Evolutionary conservation across 1,140 invertebrate genomes (phyloP), one percentile per base, ranked within the genome.

Genomic region (Hirudo medicinalis): DNA sequence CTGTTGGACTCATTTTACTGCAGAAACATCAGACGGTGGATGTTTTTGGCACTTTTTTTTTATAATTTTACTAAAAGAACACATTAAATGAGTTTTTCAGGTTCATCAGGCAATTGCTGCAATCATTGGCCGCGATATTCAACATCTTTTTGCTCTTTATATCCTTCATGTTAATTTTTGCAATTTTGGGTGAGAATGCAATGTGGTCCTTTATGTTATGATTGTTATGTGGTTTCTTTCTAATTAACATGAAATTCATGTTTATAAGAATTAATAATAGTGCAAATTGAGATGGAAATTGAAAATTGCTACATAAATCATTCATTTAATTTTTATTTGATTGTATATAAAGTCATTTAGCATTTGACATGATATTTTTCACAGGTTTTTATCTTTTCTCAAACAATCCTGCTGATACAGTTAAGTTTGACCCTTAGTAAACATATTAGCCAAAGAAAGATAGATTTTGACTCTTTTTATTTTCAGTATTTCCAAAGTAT

Each of bases 1-100:
- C 79, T 94, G 49, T 87, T 94, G 25, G 91, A 94, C 80, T 92
- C 90, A 27, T 85, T 90, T 76, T 91, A 91, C 75, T 89, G 89
- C 74, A 88, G 90, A 43, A 84, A 85, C 20, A 82, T 86, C 53
- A 76, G 86, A 72, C 81, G 85, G 81, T 86, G 74, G 73, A 71
- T 78, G 22, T 72, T 74, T 67, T 73, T 78, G 22, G n/a, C 19
- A 4, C 54, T 27, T 11, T 32, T n/a, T 72, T 68, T 67, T 29
- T n/a, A 54, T 68, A 4, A 67, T 57, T 57, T 74, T 70, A 43
- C 29, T 4, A 29, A 67, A 2, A 17, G 8, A 72, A 72, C 36
- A 11, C 36, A 55, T 68, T 57, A 40, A 43, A 22, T 72, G 69
- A 40, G 11, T 63, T 55, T 78, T 76, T 29, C 75, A 84, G 83